A percentile compares a stretch with the other conserved stretches of the same genome.
These are phyloP conservation scores for Tichodroma muraria DNA, from an alignment of 2,113 vertebrate genomes.

Conservation along the genomic window DNA sequence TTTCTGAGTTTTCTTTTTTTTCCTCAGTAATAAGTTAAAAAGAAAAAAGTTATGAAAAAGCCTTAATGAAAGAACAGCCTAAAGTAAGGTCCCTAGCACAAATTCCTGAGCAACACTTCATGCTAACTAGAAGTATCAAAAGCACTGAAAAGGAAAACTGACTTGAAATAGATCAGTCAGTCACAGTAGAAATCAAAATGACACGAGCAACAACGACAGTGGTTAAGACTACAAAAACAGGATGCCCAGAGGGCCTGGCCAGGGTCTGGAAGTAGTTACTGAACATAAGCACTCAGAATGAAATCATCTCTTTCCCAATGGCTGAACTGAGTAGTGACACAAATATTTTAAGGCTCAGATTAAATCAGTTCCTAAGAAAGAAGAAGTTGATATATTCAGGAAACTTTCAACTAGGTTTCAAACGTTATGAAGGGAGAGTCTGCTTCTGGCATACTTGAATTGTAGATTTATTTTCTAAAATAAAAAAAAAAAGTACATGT, in stretches of 20 bases:
- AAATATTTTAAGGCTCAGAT: neutral
- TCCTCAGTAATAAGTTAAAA: neutral
- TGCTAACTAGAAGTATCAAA: neutral
- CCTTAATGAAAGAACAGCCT: neutral
- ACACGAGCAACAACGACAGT: neutral
- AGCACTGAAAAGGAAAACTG: neutral
- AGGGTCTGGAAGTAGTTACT: neutral
- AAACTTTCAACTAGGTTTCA: neutral
- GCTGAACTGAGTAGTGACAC: neutral
- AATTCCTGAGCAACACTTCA: neutral
- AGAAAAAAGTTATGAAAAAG: neutral
- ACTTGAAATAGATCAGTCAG: neutral
- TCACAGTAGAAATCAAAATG: neutral
- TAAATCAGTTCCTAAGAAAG: neutral
- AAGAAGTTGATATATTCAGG: neutral
- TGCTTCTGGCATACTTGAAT: neutral
- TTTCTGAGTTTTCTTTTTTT: neutral
- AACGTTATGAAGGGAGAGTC: neutral
- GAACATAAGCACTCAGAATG: neutral
- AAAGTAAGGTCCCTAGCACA: neutral
- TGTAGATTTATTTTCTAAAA: neutral
- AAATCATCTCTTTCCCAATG: neutral
- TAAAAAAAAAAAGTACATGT: neutral
- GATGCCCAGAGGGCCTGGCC: neutral
- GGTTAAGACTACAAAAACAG: neutral